phyloP scores from a whole-genome alignment of 1,140 invertebrate genomes.

The Sycobia sp. region DNA sequence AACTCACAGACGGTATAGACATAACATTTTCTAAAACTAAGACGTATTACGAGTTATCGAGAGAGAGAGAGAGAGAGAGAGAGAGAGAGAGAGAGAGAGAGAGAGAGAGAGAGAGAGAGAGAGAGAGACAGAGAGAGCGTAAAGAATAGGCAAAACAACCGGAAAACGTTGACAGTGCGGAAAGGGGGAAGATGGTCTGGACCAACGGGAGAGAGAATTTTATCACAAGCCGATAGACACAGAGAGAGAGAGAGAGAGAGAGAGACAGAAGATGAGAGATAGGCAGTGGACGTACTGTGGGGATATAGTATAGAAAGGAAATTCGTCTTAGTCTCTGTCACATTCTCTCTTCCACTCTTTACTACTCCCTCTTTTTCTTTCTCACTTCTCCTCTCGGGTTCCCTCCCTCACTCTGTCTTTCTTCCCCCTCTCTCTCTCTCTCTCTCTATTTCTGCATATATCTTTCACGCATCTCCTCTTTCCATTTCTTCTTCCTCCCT shows the following conservation, averaged over 20 bases:
- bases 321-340: slow-evolving; percentile 40
- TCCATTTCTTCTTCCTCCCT: slow-evolving; percentile 38
- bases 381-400: too few species aligned
- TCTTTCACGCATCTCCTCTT: slow-evolving; percentile 28
- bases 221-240: slow-evolving; percentile 38
- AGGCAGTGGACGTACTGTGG: too few species aligned
- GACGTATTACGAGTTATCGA: too few species aligned
- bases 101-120: too few species aligned
- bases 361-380: slow-evolving; percentile 37
- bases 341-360: slow-evolving; percentile 23
- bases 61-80: too few species aligned
- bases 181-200: slow-evolving; percentile 27
- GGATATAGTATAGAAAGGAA: slow-evolving; percentile 43
- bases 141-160: too few species aligned
- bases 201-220: slow-evolving; percentile 28
- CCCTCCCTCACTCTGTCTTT: too few species aligned
- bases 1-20: slow-evolving; percentile 23
- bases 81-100: too few species aligned
- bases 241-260: too few species aligned
- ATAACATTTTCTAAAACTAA: slow-evolving; percentile 32
- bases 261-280: too few species aligned
- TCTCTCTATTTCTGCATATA: slow-evolving; percentile 20
- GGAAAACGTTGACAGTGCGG: too few species aligned
- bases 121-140: too few species aligned
- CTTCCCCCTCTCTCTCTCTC: slow-evolving; percentile 31